Evolutionary conservation across 2,113 vertebrate species (phyloP).

Genomic region (Charina bottae): DNA sequence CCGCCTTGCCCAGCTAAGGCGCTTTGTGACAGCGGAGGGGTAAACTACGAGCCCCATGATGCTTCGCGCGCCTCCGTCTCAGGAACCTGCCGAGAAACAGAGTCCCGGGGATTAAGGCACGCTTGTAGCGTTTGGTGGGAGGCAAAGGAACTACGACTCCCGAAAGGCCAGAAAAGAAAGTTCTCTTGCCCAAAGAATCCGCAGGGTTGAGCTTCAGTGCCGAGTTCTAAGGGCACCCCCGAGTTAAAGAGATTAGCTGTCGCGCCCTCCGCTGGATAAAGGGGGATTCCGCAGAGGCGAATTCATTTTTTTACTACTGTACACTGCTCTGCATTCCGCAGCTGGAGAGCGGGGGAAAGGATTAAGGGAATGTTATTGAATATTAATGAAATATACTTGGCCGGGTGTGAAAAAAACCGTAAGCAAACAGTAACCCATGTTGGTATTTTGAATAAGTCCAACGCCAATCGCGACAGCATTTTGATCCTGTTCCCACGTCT

Average conservation of each 20-base stretch:
- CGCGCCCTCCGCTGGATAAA: neutral
- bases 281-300: neutral
- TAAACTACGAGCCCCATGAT: slow-evolving; percentile 31
- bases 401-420: neutral
- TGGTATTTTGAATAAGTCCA: neutral
- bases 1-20: neutral
- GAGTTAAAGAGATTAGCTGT: neutral
- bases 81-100: neutral
- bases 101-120: neutral
- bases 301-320: neutral
- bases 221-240: no score
- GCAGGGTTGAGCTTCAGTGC: neutral
- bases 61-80: neutral
- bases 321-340: no score
- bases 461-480: neutral
- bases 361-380: neutral
- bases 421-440: neutral
- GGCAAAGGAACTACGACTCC: slow-evolving; percentile 17
- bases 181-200: neutral
- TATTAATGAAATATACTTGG: neutral
- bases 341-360: neutral
- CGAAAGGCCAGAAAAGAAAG: neutral
- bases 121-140: no score
- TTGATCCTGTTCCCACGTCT: neutral
- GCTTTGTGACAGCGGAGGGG: slow-evolving; percentile 12